Percentiles rank a stretch among this genome's conserved stretches.
Conservation (phyloP, 2,113 vertebrate species). For the Paedocypris sp. region DNA sequence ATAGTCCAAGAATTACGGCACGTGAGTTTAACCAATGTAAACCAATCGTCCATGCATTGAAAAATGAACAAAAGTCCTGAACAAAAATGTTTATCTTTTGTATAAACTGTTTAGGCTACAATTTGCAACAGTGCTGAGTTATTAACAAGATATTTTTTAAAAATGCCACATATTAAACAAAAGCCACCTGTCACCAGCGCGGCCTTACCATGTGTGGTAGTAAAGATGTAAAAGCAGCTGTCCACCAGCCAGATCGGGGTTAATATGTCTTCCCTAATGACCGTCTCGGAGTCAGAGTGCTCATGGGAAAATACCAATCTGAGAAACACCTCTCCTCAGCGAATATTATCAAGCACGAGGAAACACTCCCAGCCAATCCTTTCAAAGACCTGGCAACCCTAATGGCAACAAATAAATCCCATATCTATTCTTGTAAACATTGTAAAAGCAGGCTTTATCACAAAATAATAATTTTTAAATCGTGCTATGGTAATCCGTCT, state of each 20-base stretch:
- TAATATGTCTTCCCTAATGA: neutral
- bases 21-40: too few relatives aligned
- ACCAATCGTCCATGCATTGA: too few relatives aligned
- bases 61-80: too few relatives aligned
- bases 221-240: slow-evolving; percentile 13
- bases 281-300: slow-evolving; percentile 3
- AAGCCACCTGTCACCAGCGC: slow-evolving; percentile 18
- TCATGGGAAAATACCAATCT: slow-evolving; percentile 5
- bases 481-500: too few relatives aligned
- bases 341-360: slow-evolving; percentile 1
- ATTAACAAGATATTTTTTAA: too few relatives aligned
- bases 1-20: too few relatives aligned
- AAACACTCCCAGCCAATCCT: slow-evolving; percentile 14
- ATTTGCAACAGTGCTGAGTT: too few relatives aligned
- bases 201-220: neutral
- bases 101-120: too few relatives aligned
- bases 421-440: neutral
- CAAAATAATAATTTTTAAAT: too few relatives aligned
- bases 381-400: neutral
- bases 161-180: too few relatives aligned
- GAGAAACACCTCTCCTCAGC: slow-evolving; percentile 14
- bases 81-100: too few relatives aligned
- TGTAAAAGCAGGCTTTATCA: too few relatives aligned
- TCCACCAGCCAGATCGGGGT: slow-evolving; percentile 13
- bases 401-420: neutral